These are phyloP conservation scores for Sebastes diploproa DNA, from an alignment of 2,797 vertebrate species.

Conservation along the genomic window DNA sequence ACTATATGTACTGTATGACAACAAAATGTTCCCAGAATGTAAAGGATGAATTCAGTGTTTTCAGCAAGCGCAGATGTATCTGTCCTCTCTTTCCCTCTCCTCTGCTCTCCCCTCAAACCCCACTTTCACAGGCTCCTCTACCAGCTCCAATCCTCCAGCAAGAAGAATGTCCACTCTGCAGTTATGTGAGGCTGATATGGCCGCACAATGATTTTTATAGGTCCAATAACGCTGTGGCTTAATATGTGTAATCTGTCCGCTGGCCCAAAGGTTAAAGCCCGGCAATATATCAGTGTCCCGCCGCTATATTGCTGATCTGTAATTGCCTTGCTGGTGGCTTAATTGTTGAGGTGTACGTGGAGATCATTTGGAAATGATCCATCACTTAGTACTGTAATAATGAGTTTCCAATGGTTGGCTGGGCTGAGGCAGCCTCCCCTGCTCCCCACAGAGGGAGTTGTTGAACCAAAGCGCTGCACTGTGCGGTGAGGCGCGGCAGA, in stretches of 20 bases:
- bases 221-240: constrained; percentile 81
- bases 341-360: constrained; percentile 85
- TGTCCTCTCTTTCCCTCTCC: constrained; percentile 11
- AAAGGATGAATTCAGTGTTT: neutral
- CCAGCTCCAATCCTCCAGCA: constrained; percentile 12
- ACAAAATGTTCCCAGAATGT: neutral
- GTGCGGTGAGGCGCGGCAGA: constrained; percentile 44
- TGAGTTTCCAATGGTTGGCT: constrained; percentile 86
- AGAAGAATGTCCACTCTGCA: constrained; percentile 61
- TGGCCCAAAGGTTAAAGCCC: constrained; percentile 81
- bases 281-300: constrained; percentile 82
- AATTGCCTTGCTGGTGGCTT: constrained; percentile 84
- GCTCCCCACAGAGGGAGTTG: constrained; percentile 61
- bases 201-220: constrained; percentile 76
- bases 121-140: constrained; percentile 3
- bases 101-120: constrained; percentile 1
- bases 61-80: neutral
- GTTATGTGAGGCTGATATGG: constrained; percentile 52
- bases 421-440: constrained; percentile 61
- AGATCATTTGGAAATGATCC: constrained; percentile 86
- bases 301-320: constrained; percentile 80
- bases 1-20: neutral
- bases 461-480: constrained; percentile 48
- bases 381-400: constrained; percentile 85
- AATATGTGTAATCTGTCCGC: constrained; percentile 79